Evolutionary conservation across 1,140 invertebrate genomes (phyloP).

Genomic region (Tetramorium parvispinum): DNA sequence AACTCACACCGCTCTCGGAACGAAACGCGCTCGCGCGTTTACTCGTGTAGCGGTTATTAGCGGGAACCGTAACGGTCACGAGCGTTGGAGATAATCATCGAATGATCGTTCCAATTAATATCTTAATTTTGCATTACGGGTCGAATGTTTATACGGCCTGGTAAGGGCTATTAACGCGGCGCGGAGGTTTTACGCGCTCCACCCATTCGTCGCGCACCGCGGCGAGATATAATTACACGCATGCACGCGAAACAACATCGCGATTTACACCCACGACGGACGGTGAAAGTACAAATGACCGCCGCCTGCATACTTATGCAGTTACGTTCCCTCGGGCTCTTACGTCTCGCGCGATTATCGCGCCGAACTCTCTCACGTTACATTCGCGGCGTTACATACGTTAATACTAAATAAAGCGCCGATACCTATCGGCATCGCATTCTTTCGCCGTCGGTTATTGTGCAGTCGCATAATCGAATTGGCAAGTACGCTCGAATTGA

Average conservation of each 20-base stretch:
- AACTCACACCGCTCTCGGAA: not conserved
- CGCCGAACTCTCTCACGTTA: slow-evolving; percentile 47
- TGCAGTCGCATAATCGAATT: slow-evolving; percentile 18
- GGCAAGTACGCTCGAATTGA: slow-evolving; percentile 27
- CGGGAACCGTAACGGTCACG: not conserved
- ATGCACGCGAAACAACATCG: slow-evolving; percentile 58
- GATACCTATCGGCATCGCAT: slow-evolving; percentile 1
- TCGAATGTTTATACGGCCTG: not conserved
- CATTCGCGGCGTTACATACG: not conserved
- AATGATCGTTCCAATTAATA: slow-evolving; percentile 42
- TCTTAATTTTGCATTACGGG: slow-evolving; percentile 1
- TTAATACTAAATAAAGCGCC: slow-evolving; percentile 38
- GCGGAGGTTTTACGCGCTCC: slow-evolving; percentile 25
- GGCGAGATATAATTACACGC: slow-evolving; percentile 59
- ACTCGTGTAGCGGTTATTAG: slow-evolving; percentile 6
- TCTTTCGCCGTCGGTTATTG: not conserved
- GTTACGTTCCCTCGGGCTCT: slow-evolving; percentile 68
- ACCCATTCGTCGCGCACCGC: slow-evolving; percentile 54
- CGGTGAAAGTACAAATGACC: slow-evolving; percentile 74
- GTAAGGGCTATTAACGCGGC: not conserved
- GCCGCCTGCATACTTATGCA: slow-evolving; percentile 71
- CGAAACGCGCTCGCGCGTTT: slow-evolving; percentile 2
- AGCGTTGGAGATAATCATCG: not conserved
- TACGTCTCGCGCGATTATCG: slow-evolving; percentile 55
- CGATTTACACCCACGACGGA: slow-evolving; percentile 71